Evolutionary conservation across 1,140 invertebrate species (phyloP), one percentile per base, ranked within the genome.

Genomic region (Diachasma alloeum): DNA sequence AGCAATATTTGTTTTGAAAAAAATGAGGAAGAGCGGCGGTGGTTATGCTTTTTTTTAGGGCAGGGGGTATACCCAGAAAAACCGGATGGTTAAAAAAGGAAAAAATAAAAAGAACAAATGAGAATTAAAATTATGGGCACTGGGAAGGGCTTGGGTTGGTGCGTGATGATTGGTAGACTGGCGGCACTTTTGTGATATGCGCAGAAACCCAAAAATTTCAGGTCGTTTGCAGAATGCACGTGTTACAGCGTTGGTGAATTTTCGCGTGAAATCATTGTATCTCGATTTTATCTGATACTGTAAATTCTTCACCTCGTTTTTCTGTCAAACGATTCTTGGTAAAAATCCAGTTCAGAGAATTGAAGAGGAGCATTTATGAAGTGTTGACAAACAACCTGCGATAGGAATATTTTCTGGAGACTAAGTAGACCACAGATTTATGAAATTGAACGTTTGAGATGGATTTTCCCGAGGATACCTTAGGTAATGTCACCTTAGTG

Each of bases 1-100:
- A 77, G 80, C 80, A 82, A 86, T 86, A 79, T 77, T 79, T 75
- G 83, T 86, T 63, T 63, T 63, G 26, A 37, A 53, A 71, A 19
- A 70, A 36, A 59, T 15, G 19, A 36, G 31, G 42, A 72, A 19
- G 70, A 37, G 15, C 71, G 39, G 37, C 24, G 59, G 59, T 26
- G 24, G 24, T 13, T 26, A 15, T 63, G 2, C 59, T 26, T 56
- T 56, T 22, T 56, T 56, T 56, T 11, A 13, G 19, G 19, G 6
- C 24, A 24, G 59, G 5, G 59, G 11, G 42, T 70, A 42, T 63
- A 63, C 19, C 59, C 19, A 63, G 59, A 26, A 63, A 26, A 70
- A 44, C 31, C 56, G 53, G 68, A 36, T 9, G 75, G 56, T 44
- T 24, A 77, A 76, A 67, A 72, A 44, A 72, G 63, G 46, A 26